A percentile compares a stretch with the other conserved stretches of the same genome.
Conservation (phyloP, 1,140 invertebrate species). For the Neodiprion lecontei region DNA sequence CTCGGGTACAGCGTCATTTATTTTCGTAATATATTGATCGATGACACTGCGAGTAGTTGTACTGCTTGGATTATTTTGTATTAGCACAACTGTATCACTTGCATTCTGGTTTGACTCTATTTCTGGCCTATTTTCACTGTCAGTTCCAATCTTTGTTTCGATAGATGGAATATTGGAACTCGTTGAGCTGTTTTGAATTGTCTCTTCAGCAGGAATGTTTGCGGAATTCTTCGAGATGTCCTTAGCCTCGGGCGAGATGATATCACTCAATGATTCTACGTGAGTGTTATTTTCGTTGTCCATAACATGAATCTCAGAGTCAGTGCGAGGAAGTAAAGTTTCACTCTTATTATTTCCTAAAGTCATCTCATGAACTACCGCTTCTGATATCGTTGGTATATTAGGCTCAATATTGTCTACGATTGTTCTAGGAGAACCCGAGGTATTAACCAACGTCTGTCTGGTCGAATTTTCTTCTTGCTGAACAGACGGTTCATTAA, state of each 20-base stretch:
- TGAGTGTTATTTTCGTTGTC: not conserved
- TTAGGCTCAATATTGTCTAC: constrained; percentile 19
- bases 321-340: not conserved
- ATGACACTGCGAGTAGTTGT: not conserved
- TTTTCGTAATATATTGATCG: not conserved
- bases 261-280: not conserved
- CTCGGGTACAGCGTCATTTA: not conserved
- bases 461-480: constrained; percentile 4
- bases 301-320: not conserved
- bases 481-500: not conserved
- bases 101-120: not conserved
- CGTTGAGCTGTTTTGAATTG: too few species aligned
- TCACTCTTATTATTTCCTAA: not conserved
- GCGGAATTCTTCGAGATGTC: not conserved
- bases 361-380: too few species aligned
- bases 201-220: not conserved
- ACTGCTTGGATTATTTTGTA: not conserved
- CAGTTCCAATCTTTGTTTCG: too few species aligned
- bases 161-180: too few species aligned
- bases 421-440: not conserved
- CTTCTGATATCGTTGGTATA: constrained; percentile 5
- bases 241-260: not conserved
- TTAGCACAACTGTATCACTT: not conserved
- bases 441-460: constrained; percentile 12
- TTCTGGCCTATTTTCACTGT: too few species aligned